These are phyloP conservation scores for Aythya baeri DNA, from an alignment of 2,113 vertebrate species.

Conservation along the genomic window DNA sequence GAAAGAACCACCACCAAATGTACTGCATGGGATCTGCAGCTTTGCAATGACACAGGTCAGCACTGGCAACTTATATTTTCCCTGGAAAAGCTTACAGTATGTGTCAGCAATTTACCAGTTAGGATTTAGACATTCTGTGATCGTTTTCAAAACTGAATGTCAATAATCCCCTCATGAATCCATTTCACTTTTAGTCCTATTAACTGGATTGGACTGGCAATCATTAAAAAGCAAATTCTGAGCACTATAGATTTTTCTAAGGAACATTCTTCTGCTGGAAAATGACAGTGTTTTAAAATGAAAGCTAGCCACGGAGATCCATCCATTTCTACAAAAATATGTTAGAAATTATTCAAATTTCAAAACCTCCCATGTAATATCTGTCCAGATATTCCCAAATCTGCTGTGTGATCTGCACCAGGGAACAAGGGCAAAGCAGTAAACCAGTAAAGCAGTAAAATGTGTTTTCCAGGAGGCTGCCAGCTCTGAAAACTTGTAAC, in stretches of 20 bases:
- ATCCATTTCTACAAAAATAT: background rate
- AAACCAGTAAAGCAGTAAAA: background rate
- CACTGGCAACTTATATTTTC: background rate
- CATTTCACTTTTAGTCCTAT: conserved; percentile 25
- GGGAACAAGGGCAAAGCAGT: background rate
- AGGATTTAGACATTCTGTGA: background rate
- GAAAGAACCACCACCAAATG: background rate
- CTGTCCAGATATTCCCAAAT: background rate
- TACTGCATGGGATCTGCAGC: background rate
- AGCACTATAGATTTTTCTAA: background rate
- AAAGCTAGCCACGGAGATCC: background rate
- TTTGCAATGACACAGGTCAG: background rate
- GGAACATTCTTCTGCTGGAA: background rate
- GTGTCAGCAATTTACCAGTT: conserved; percentile 27
- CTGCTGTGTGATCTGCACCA: background rate
- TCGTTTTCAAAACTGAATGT: conserved; percentile 6
- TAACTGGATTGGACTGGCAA: background rate
- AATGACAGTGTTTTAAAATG: background rate
- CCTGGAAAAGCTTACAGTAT: conserved; percentile 3
- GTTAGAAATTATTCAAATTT: background rate
- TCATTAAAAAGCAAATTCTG: conserved; percentile 19
- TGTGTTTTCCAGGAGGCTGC: background rate
- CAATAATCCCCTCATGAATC: conserved; percentile 38
- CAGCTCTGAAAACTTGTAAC: background rate
- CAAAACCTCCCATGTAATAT: background rate